Percentiles rank a stretch among this genome's conserved stretches.
Conservation (phyloP, 2,113 vertebrate genomes). For the Notothenia coriiceps region DNA sequence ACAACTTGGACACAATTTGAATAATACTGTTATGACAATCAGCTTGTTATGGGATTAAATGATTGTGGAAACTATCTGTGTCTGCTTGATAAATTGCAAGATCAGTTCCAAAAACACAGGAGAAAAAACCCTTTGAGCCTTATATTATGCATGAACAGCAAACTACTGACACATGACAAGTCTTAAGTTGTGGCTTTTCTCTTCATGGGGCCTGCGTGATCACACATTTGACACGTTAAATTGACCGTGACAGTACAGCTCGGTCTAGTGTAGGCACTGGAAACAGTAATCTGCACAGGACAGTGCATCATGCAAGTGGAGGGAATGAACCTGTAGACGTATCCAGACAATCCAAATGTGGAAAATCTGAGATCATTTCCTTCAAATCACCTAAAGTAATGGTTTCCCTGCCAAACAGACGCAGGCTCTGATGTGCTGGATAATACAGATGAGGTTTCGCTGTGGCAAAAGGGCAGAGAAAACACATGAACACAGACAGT, state of each 20-base stretch:
- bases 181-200: neutral
- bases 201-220: neutral
- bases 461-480: conserved; percentile 23
- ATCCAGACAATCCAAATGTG: neutral
- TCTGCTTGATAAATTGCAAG: neutral
- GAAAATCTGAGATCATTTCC: conserved; percentile 1
- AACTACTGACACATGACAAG: neutral
- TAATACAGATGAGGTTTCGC: conserved; percentile 37
- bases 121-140: neutral
- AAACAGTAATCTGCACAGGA: neutral
- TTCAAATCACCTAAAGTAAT: conserved; percentile 32
- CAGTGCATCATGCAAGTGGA: conserved; percentile 7
- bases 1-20: neutral
- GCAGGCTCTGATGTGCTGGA: conserved; percentile 15
- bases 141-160: neutral
- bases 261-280: neutral
- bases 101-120: neutral
- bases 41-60: neutral
- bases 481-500: conserved; percentile 10
- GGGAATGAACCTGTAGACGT: conserved; percentile 2
- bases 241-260: neutral
- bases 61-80: neutral
- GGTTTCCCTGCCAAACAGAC: conserved; percentile 1
- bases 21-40: neutral
- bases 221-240: conserved; percentile 17